These are phyloP conservation scores for Lithophane leautieri DNA, from an alignment of 2,888 invertebrate species.

Conservation along the genomic window DNA sequence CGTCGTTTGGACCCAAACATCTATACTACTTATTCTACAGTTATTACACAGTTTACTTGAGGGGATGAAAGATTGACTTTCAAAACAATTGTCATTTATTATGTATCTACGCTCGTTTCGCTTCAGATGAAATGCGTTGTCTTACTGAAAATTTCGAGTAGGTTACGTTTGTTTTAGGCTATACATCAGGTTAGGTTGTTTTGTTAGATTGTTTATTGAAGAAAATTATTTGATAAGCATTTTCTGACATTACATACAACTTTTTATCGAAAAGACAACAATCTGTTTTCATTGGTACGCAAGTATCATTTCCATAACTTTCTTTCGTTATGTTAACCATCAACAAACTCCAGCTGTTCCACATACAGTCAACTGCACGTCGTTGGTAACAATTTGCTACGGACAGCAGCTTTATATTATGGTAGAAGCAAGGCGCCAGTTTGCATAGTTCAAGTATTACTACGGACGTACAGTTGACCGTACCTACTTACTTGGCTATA, in stretches of 20 bases:
- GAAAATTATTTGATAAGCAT: no score
- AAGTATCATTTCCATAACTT: not conserved
- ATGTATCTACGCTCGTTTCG: conserved; percentile 14
- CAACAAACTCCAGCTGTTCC: not conserved
- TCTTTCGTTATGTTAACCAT: not conserved
- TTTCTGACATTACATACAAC: not conserved
- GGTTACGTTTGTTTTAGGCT: not conserved
- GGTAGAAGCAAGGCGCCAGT: not conserved
- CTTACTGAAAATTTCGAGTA: not conserved
- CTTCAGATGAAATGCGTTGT: not conserved
- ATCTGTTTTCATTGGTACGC: not conserved
- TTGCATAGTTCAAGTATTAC: not conserved
- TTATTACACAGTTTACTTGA: not conserved
- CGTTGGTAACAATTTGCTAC: not conserved
- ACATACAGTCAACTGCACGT: not conserved
- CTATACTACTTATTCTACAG: no score
- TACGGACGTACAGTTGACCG: not conserved
- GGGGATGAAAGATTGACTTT: conserved; percentile 12
- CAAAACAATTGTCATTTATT: conserved; percentile 27
- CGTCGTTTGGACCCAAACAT: not conserved
- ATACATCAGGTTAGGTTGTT: not conserved
- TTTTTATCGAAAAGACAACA: not conserved
- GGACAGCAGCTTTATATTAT: not conserved
- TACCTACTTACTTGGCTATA: conserved; percentile 41
- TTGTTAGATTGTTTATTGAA: not conserved